Evolutionary conservation across 2,113 vertebrate genomes (phyloP).

Genomic region (Rhabdornis inornatus): DNA sequence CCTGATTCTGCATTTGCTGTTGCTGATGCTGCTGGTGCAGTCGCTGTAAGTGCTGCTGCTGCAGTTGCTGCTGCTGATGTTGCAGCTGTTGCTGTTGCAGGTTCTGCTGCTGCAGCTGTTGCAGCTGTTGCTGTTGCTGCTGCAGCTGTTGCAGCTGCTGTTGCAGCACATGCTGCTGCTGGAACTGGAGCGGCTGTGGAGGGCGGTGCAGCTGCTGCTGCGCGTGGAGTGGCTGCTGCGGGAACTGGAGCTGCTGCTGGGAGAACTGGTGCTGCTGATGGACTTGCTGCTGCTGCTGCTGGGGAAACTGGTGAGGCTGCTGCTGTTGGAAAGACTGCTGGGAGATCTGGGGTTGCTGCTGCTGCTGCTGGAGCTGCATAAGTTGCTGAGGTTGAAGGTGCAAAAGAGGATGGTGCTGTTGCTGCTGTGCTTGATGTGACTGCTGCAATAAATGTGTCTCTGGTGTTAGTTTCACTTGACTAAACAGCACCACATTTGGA

Average conservation of each 20-base stretch:
- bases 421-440: constrained; percentile 75
- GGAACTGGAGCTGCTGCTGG: constrained; percentile 77
- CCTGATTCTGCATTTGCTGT: constrained; percentile 73
- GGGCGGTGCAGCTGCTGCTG: constrained; percentile 79
- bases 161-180: constrained; percentile 77
- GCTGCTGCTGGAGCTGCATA: constrained; percentile 76
- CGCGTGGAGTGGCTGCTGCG: constrained; percentile 75
- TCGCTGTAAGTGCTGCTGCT: constrained; percentile 77
- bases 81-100: constrained; percentile 76
- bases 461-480: constrained; percentile 72
- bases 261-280: constrained; percentile 70
- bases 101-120: constrained; percentile 77
- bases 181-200: constrained; percentile 82
- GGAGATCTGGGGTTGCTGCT: constrained; percentile 72
- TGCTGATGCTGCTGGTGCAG: constrained; percentile 70
- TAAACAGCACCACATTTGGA: constrained; percentile 75
- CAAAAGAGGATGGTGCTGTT: constrained; percentile 75
- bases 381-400: constrained; percentile 80
- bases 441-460: constrained; percentile 83
- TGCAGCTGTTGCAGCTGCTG: constrained; percentile 79
- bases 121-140: constrained; percentile 76
- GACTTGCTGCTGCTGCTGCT: constrained; percentile 51
- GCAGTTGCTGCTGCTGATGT: constrained; percentile 76
- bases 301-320: constrained; percentile 74
- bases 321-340: constrained; percentile 72